Percentiles rank a stretch among this genome's conserved stretches.
Conservation (phyloP, 2,888 invertebrate species). For the Tenthredo mesomela region DNA sequence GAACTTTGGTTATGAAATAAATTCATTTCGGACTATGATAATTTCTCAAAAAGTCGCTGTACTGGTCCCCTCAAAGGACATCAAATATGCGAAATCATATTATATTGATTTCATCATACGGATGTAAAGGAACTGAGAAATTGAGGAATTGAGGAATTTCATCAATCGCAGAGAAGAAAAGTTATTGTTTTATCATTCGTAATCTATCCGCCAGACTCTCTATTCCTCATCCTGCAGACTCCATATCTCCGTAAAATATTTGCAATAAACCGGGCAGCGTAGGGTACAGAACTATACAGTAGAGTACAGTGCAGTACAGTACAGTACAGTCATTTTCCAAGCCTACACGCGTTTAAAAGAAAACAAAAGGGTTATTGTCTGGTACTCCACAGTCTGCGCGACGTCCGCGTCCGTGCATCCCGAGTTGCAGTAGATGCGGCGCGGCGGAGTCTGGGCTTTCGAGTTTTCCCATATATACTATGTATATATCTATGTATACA, state of each 20-base stretch:
- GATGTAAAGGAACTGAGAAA: background rate
- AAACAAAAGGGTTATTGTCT: constrained; percentile 73
- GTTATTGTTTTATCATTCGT: background rate
- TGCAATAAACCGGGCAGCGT: constrained; percentile 63
- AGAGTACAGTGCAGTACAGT: background rate
- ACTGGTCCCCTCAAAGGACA: too few relatives aligned
- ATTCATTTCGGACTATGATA: too few relatives aligned
- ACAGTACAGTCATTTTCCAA: constrained; percentile 59
- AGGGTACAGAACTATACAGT: background rate
- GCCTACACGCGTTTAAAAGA: constrained; percentile 68
- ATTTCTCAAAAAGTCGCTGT: too few relatives aligned
- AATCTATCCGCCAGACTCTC: background rate
- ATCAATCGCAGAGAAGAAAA: background rate
- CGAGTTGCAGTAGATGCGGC: constrained; percentile 35
- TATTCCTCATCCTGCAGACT: background rate
- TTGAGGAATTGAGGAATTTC: background rate
- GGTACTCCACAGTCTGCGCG: constrained; percentile 56
- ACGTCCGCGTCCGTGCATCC: constrained; percentile 42
- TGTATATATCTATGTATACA: background rate
- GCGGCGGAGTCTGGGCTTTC: background rate
- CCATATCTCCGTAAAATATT: constrained; percentile 56
- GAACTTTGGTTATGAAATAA: too few relatives aligned
- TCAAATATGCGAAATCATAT: background rate
- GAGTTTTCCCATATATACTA: background rate
- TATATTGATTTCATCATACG: background rate